Base-by-base conservation (phyloP, 2,113 vertebrate species). In the Cyanistes caeruleus region DNA sequence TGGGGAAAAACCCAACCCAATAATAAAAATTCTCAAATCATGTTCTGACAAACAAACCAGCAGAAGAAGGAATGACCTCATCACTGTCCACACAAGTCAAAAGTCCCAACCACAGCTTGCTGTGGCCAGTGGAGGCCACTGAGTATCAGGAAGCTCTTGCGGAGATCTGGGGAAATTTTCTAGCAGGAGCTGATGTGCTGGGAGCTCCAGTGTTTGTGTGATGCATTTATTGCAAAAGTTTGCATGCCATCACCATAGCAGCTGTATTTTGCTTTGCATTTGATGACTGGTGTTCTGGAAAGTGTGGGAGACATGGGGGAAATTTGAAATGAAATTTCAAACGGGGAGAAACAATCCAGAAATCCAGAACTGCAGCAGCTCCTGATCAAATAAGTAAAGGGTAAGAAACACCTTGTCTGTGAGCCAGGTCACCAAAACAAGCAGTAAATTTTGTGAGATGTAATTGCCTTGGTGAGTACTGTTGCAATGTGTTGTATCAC, bases 11-110 rank as follows among this genome's bases (percentile, higher is more conserved):
- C 3, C 10, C 23, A 70, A 6, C 63, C 49, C 55, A 80, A 7
- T 73, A 68, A 92, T 75, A 81, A 94, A 89, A 89, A 64, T 13
- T 65, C 49, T 85, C 62, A 65, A 77, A 69, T 90, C 17, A 27
- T 11, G 17, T 56, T 62, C 70, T 2, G 25, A 37, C 78, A 80
- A 83, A 62, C 49, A 63, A 93, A 41, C 11, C 28, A 69, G 33
- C 41, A 59, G 24, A 53, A 73, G 46, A 31, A 73, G 39, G 81
- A 74, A 37, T 18, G 0, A 59, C 35, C 35, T 87, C 48, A 64
- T 94, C 60, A 35, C 15, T 86, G 37, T 74, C 81, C 33, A 11
- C 30, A 56, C 13, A 39, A 81, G 33, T 75, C 53, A 87, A 51
- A 89, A 87, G 24, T 64, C 65, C 33, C 84, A 64, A 44, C 73